phyloP scores from a whole-genome alignment of 2,113 vertebrate species.

The Cromileptes altivelis region DNA sequence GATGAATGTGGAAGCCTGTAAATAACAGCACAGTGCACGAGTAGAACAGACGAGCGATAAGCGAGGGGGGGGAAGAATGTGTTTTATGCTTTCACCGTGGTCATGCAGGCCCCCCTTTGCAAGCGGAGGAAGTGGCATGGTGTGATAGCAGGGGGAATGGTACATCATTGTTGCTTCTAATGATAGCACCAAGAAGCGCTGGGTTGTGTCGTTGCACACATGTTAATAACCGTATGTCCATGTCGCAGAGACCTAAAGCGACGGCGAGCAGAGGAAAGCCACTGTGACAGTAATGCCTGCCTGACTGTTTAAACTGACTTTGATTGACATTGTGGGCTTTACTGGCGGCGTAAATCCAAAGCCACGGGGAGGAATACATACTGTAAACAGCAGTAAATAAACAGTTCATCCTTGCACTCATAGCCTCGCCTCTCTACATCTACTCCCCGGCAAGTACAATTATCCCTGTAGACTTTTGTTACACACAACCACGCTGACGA shows the following conservation, averaged over 20 bases:
- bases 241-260: slow-evolving; percentile 26
- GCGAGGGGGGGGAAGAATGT: slow-evolving; percentile 7
- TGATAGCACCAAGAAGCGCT: not conserved
- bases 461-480: slow-evolving; percentile 33
- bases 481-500: slow-evolving; percentile 17
- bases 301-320: slow-evolving; percentile 57
- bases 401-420: slow-evolving; percentile 52
- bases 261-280: not conserved
- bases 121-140: slow-evolving; percentile 22
- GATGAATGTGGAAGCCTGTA: slow-evolving; percentile 73
- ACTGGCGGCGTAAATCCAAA: slow-evolving; percentile 68
- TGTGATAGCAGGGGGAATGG: slow-evolving; percentile 6
- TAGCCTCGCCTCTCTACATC: slow-evolving; percentile 33
- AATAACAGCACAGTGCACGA: slow-evolving; percentile 64
- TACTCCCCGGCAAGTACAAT: slow-evolving; percentile 54
- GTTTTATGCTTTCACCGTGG: slow-evolving; percentile 33
- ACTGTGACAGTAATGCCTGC: slow-evolving; percentile 41
- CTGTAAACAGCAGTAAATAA: slow-evolving; percentile 78
- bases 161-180: slow-evolving; percentile 16
- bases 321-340: slow-evolving; percentile 76
- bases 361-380: slow-evolving; percentile 56
- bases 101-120: not conserved
- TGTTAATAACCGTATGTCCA: slow-evolving; percentile 16
- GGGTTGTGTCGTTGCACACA: not conserved
- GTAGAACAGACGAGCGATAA: slow-evolving; percentile 64